Evolutionary conservation across 2,797 vertebrate genomes (phyloP).

Genomic region (Uromys caudimaculatus): DNA sequence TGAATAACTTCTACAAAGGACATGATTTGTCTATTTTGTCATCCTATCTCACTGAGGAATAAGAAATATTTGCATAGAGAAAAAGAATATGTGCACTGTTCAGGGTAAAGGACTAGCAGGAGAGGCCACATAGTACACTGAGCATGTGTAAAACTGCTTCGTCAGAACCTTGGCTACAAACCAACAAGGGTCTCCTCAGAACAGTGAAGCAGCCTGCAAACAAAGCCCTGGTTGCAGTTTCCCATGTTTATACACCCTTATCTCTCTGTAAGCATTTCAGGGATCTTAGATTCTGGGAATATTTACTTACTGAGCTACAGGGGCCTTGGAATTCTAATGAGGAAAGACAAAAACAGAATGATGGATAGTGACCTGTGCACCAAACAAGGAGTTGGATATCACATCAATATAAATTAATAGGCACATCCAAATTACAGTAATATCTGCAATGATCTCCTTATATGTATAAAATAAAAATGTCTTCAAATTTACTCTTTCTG

Average conservation of each 20-base stretch:
- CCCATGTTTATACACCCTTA: fast-evolving
- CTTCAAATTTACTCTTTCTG: background rate
- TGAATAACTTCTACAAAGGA: background rate
- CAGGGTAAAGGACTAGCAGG: background rate
- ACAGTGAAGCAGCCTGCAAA: background rate
- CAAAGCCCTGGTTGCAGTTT: background rate
- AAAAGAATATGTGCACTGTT: background rate
- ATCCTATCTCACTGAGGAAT: background rate
- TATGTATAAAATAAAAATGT: background rate
- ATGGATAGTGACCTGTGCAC: no score
- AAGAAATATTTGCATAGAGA: background rate
- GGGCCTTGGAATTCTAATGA: background rate
- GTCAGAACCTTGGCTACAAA: background rate
- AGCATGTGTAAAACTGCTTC: background rate
- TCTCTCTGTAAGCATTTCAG: background rate
- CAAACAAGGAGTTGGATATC: background rate
- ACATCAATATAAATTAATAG: background rate
- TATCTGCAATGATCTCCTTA: background rate
- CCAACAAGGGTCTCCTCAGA: background rate
- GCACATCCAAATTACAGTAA: background rate
- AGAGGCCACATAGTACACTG: fast-evolving
- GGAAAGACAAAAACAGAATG: background rate
- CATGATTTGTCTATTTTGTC: background rate
- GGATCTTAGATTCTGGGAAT: fast-evolving
- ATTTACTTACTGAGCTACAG: background rate